Conservation (phyloP, 2,113 vertebrate genomes). For the Muscicapa adusta region DNA sequence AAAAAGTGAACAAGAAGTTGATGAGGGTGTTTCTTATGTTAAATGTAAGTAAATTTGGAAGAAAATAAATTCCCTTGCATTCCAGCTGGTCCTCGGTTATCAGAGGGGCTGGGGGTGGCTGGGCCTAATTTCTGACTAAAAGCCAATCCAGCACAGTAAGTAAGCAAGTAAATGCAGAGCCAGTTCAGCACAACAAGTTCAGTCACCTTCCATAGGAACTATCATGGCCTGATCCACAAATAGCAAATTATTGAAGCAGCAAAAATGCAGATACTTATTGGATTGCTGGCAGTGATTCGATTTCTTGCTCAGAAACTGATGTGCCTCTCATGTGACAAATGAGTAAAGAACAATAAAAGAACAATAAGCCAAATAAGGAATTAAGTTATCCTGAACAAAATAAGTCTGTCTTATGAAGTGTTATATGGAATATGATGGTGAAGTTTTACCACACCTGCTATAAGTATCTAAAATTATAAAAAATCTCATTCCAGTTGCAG, state of each 20-base stretch:
- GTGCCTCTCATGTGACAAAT: neutral
- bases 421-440: neutral
- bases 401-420: neutral
- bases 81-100: neutral
- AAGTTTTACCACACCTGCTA: neutral
- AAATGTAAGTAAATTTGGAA: neutral
- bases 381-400: neutral
- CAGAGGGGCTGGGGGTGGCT: neutral
- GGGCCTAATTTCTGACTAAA: neutral
- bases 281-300: neutral
- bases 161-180: neutral
- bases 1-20: neutral
- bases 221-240: neutral
- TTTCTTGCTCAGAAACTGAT: neutral
- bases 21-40: neutral
- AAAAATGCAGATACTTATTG: neutral
- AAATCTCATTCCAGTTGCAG: neutral
- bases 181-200: neutral
- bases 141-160: neutral
- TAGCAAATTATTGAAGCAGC: neutral
- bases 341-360: neutral
- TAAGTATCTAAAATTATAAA: neutral
- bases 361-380: neutral
- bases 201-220: neutral
- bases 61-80: neutral